Evolutionary conservation across 2,888 invertebrate species (phyloP).

Genomic region (Aporophyla lueneburgensis): DNA sequence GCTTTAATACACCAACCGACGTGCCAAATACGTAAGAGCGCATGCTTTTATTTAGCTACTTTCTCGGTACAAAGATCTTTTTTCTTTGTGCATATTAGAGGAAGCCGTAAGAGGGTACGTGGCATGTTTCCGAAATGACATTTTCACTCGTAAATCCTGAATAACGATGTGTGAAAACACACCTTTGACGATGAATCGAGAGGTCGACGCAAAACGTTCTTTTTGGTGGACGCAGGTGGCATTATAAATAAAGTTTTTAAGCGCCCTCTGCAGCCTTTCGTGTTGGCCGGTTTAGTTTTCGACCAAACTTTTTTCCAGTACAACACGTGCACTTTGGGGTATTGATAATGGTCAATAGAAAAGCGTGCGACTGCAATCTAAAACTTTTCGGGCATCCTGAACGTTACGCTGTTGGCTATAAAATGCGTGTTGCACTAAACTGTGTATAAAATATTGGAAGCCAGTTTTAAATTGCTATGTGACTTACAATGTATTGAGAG

Average conservation of each 20-base stretch:
- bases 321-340: slow-evolving; percentile 29
- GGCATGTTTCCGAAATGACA: slow-evolving; percentile 80
- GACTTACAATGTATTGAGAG: not conserved
- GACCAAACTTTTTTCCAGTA: slow-evolving; percentile 45
- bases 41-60: slow-evolving; percentile 80
- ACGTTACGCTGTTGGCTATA: slow-evolving; percentile 7
- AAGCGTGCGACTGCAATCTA: slow-evolving; percentile 24
- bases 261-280: slow-evolving; percentile 43
- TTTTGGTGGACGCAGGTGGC: slow-evolving; percentile 63
- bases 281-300: slow-evolving; percentile 39
- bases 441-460: slow-evolving; percentile 10
- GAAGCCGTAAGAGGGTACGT: slow-evolving; percentile 80
- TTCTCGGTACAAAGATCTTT: slow-evolving; percentile 78
- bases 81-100: slow-evolving; percentile 88
- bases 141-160: slow-evolving; percentile 79
- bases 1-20: slow-evolving; percentile 79
- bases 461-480: not conserved
- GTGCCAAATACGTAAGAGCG: slow-evolving; percentile 80
- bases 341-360: slow-evolving; percentile 51
- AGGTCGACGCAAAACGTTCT: slow-evolving; percentile 63
- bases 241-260: slow-evolving; percentile 68
- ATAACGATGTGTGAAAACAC: slow-evolving; percentile 82
- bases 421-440: slow-evolving; percentile 10
- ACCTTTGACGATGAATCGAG: slow-evolving; percentile 72
- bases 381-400: slow-evolving; percentile 11